phyloP scores from a whole-genome alignment of 1,140 invertebrate genomes.

The Bactericera cockerelli region DNA sequence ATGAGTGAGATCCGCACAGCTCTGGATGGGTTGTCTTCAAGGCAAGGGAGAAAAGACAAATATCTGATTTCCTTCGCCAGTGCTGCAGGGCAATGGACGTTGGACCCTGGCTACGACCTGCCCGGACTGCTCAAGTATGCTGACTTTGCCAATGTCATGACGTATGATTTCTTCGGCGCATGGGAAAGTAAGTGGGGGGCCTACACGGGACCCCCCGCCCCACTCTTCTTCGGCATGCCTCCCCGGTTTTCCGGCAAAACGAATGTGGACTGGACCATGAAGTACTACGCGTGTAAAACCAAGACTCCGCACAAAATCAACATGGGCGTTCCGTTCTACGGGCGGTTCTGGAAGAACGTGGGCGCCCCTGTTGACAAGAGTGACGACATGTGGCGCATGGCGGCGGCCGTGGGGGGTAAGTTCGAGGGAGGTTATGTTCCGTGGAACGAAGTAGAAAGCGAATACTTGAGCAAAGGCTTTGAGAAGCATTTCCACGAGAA shows the following conservation, averaged over 20 bases:
- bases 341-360: slow-evolving; percentile 18
- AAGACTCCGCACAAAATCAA: slow-evolving; percentile 17
- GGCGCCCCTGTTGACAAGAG: slow-evolving; percentile 13
- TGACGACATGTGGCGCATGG: slow-evolving; percentile 17
- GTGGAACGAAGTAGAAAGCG: slow-evolving; percentile 11
- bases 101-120: slow-evolving; percentile 18
- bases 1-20: slow-evolving; percentile 17
- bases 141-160: slow-evolving; percentile 19
- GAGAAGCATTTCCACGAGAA: slow-evolving; percentile 17
- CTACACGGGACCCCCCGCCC: slow-evolving; percentile 18
- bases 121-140: slow-evolving; percentile 17
- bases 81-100: slow-evolving; percentile 17
- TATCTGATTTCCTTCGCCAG: slow-evolving; percentile 18
- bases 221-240: slow-evolving; percentile 17
- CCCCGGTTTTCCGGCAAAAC: slow-evolving; percentile 18
- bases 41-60: slow-evolving; percentile 12
- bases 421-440: slow-evolving; percentile 17
- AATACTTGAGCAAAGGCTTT: slow-evolving; percentile 12
- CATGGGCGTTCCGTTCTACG: slow-evolving; percentile 20
- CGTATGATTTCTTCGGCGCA: slow-evolving; percentile 19
- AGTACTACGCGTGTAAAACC: slow-evolving; percentile 18
- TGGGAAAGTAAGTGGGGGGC: slow-evolving; percentile 21
- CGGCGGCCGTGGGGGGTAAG: slow-evolving; percentile 12
- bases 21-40: slow-evolving; percentile 10
- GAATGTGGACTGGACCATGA: slow-evolving; percentile 20